Evolutionary conservation across 2,888 invertebrate species (phyloP), one percentile per base, ranked within the genome.

Genomic region (Idaea biselata): DNA sequence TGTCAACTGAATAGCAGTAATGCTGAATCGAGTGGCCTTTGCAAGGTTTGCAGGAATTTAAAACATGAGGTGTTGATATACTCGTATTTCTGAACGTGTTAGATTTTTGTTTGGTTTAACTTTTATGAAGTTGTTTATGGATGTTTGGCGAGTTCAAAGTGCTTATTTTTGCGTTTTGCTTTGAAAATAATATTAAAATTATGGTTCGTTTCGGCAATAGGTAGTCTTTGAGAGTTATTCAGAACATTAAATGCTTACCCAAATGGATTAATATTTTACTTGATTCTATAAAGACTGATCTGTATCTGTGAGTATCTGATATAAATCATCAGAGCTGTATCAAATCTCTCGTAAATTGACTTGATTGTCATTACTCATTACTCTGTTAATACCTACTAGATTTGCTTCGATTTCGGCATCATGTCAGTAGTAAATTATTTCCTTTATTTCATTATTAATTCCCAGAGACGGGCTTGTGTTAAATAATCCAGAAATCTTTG

Each of bases 21-120:
- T 79, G 80, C 82, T 81, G 86, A 83, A 86, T 86, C 87, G 81
- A 83, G 84, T 79, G 75, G 82, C 80, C 76, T 78, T 79, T 78
- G 74, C 76, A 72, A 77, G 76, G 79, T 82, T 77, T 78, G 82
- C 80, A 79, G 78, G 86, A 86, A 82, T 87, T 86, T 88, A 79
- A 82, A 84, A 81, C 82, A 80, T 75, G 78, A 77, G 73, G 75
- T 74, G 80, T 76, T 76, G 76, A 73, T 78, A 76, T 79, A n/a
- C n/a, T n/a, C n/a, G n/a, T n/a, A 79, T 78, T 72, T 74, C 73
- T 65, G 61, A 69, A 71, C 71, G 72, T 71, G 69, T 63, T 68
- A 73, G 72, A 71, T 74, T 72, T 74, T 68, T 68, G 65, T 72
- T 62, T 70, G 63, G 71, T 69, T 68, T 67, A 66, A 71, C 72